Percentiles rank a stretch among this genome's conserved stretches.
These are phyloP conservation scores for Melanchra persicariae DNA, from an alignment of 2,888 invertebrate species.

Conservation along the genomic window DNA sequence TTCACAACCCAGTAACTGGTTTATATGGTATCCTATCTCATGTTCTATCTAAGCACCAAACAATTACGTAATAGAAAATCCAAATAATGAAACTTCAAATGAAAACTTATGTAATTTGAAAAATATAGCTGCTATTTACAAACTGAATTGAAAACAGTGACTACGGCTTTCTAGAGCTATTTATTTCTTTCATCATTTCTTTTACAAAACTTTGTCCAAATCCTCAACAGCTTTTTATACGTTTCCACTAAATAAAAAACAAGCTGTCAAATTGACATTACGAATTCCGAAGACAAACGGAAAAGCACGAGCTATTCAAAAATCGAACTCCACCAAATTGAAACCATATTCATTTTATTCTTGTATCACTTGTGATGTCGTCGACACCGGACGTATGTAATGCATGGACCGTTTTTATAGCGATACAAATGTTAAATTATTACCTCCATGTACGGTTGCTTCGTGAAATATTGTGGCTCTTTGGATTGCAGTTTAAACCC, in stretches of 20 bases:
- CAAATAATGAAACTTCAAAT: too few species aligned
- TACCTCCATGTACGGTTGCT: conserved; percentile 27
- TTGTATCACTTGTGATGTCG: conserved; percentile 37
- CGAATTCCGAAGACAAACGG: conserved; percentile 1
- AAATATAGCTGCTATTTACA: not conserved
- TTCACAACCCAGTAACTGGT: too few species aligned
- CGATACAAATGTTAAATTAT: conserved; percentile 51
- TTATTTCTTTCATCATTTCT: not conserved
- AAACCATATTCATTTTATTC: conserved; percentile 28
- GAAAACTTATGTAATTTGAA: too few species aligned
- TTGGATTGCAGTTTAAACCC: conserved; percentile 37
- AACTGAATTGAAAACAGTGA: not conserved
- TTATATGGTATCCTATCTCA: too few species aligned
- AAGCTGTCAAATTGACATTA: too few species aligned
- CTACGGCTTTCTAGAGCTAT: not conserved
- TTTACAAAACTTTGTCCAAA: not conserved
- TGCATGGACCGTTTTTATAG: conserved; percentile 39
- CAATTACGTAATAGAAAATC: too few species aligned
- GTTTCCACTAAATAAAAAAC: too few species aligned
- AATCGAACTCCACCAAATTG: conserved; percentile 29
- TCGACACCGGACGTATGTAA: conserved; percentile 58
- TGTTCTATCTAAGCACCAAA: too few species aligned
- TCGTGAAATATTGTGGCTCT: conserved; percentile 37
- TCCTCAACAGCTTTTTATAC: not conserved
- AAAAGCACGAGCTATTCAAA: conserved; percentile 14